Conservation (phyloP, 2,888 invertebrate species). For the Dichetophora obliterata region DNA sequence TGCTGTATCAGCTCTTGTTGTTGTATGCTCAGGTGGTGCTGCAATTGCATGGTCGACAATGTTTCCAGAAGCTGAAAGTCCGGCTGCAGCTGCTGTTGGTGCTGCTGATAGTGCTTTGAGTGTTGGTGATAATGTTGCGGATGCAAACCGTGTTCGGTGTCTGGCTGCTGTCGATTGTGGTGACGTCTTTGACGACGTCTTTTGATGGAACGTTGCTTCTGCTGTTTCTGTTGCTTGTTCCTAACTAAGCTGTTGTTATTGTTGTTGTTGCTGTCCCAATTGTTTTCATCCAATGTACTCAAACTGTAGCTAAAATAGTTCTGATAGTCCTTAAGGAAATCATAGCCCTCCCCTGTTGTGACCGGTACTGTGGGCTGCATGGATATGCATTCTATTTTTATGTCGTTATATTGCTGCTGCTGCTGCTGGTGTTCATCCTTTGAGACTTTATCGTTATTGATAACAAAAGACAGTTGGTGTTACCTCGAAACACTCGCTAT, state of each 20-base stretch:
- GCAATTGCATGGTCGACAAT: slow-evolving; percentile 56
- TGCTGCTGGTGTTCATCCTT: background rate
- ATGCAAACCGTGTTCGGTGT: background rate
- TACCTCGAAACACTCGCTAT: background rate
- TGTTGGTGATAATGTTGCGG: background rate
- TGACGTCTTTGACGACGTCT: background rate
- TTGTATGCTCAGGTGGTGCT: slow-evolving; percentile 59
- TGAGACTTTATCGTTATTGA: background rate
- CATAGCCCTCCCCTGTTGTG: background rate
- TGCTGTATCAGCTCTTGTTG: slow-evolving; percentile 61
- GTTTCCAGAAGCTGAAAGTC: slow-evolving; percentile 29
- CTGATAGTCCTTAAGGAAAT: background rate
- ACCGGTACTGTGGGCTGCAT: background rate
- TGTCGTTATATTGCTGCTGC: background rate
- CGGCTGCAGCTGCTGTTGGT: slow-evolving; percentile 38
- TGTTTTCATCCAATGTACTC: background rate
- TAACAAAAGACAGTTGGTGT: background rate
- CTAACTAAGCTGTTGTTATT: background rate
- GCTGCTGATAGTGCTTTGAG: slow-evolving; percentile 26
- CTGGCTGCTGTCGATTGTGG: background rate
- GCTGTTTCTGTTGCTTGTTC: background rate
- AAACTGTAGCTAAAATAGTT: background rate
- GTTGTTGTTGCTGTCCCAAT: background rate
- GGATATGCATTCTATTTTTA: slow-evolving; percentile 8
- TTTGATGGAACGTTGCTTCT: background rate